A percentile compares a stretch with the other conserved stretches of the same genome.
Evolutionary conservation across 2,888 invertebrate genomes (phyloP).

Genomic region (Chesias legatella): DNA sequence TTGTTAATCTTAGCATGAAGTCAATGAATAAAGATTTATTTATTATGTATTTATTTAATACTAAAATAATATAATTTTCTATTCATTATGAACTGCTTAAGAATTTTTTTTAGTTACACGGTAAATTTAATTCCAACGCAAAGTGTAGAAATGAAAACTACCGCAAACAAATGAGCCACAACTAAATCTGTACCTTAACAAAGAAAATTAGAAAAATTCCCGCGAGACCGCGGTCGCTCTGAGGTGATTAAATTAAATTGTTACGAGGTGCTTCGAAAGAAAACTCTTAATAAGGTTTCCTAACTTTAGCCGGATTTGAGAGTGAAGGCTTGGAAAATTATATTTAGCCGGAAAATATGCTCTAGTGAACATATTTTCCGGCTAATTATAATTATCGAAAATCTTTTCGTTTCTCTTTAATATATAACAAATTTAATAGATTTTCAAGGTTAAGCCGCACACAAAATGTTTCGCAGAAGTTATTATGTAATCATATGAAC

Average conservation of each 20-base stretch:
- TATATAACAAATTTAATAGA: too few species aligned
- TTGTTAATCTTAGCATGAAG: too few species aligned
- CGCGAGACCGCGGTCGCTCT: slow-evolving; percentile 27
- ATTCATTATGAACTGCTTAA: too few species aligned
- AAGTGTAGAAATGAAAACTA: slow-evolving; percentile 28
- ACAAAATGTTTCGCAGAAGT: too few species aligned
- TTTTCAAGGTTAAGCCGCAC: too few species aligned
- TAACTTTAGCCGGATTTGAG: not conserved
- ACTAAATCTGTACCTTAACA: slow-evolving; percentile 33
- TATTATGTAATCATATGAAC: too few species aligned
- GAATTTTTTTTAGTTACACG: not conserved
- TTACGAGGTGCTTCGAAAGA: slow-evolving; percentile 22
- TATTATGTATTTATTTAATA: too few species aligned
- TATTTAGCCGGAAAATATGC: not conserved
- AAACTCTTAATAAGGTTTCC: slow-evolving; percentile 18
- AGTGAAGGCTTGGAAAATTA: not conserved
- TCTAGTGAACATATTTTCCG: too few species aligned
- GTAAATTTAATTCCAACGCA: slow-evolving; percentile 13
- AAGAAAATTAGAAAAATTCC: slow-evolving; percentile 47
- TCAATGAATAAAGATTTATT: too few species aligned
- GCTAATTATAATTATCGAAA: too few species aligned
- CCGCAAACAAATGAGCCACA: slow-evolving; percentile 37
- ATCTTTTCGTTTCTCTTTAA: too few species aligned
- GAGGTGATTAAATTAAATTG: slow-evolving; percentile 34
- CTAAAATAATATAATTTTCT: too few species aligned